These are phyloP conservation scores for Chromobotia macracanthus DNA, from an alignment of 2,797 vertebrate genomes.

Conservation along the genomic window DNA sequence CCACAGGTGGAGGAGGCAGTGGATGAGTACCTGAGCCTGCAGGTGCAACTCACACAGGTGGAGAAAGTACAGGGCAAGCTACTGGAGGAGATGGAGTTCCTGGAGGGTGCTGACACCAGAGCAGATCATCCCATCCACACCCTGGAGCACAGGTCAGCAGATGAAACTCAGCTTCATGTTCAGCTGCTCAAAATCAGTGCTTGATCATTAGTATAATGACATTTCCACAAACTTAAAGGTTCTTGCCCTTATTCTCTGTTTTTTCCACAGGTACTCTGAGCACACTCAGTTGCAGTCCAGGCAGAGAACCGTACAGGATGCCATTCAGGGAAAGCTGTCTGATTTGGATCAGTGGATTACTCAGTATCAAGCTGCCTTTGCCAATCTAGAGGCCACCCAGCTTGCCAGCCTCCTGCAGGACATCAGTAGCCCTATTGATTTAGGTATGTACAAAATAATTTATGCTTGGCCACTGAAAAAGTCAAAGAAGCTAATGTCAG, in stretches of 20 bases:
- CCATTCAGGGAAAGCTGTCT: slow-evolving; percentile 92
- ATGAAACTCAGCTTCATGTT: background rate
- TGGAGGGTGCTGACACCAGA: slow-evolving; percentile 89
- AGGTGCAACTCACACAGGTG: slow-evolving; percentile 88
- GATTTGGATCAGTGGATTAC: slow-evolving; percentile 97
- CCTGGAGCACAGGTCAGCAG: slow-evolving; percentile 84
- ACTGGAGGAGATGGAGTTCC: slow-evolving; percentile 88
- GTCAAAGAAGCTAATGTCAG: background rate
- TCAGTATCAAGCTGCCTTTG: slow-evolving; percentile 95
- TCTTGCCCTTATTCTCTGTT: background rate
- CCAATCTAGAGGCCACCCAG: slow-evolving; percentile 92
- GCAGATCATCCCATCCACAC: slow-evolving; percentile 89
- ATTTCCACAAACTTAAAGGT: background rate
- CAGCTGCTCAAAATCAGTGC: background rate
- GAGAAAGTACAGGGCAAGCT: slow-evolving; percentile 90
- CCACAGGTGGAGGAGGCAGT: slow-evolving; percentile 90
- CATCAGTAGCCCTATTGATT: slow-evolving; percentile 94
- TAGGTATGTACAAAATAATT: slow-evolving; percentile 75
- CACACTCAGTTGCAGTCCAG: slow-evolving; percentile 94
- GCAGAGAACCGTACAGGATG: slow-evolving; percentile 93
- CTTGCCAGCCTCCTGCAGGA: slow-evolving; percentile 96
- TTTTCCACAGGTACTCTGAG: slow-evolving; percentile 88
- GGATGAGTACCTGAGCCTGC: slow-evolving; percentile 89
- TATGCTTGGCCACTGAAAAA: too few species aligned
- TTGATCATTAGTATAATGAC: background rate